Percentiles rank a stretch among this genome's conserved stretches.
Evolutionary conservation across 2,888 invertebrate species (phyloP).

Genomic region (Eurytoma californica): DNA sequence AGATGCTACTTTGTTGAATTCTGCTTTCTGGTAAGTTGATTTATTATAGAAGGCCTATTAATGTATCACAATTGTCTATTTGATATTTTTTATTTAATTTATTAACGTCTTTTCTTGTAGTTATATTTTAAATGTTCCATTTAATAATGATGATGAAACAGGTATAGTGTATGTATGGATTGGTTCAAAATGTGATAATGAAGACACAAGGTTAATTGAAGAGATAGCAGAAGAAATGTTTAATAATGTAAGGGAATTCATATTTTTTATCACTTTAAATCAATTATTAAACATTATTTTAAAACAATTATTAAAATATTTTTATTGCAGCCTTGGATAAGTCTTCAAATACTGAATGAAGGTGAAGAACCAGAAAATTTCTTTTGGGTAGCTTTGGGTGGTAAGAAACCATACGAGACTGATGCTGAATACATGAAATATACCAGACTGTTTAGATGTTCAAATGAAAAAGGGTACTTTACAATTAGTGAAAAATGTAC

Average conservation of each 20-base stretch:
- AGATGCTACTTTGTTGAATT: constrained; percentile 90
- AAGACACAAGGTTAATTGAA: constrained; percentile 90
- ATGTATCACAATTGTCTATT: background rate
- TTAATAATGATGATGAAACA: constrained; percentile 89
- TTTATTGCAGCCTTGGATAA: constrained; percentile 75
- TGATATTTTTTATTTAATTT: constrained; percentile 11
- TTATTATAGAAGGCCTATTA: constrained; percentile 26
- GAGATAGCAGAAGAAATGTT: constrained; percentile 96
- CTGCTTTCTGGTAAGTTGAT: constrained; percentile 90
- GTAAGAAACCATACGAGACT: constrained; percentile 91
- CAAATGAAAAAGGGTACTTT: constrained; percentile 99
- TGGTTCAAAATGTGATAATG: constrained; percentile 88
- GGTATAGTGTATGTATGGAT: constrained; percentile 98
- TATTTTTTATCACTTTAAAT: constrained; percentile 40
- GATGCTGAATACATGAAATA: constrained; percentile 94
- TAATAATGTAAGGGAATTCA: constrained; percentile 81
- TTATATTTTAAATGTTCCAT: constrained; percentile 94
- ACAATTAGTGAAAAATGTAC: constrained; percentile 99
- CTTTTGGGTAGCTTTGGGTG: constrained; percentile 98
- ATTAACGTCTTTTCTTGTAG: constrained; percentile 68
- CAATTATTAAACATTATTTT: background rate
- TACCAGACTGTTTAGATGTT: constrained; percentile 96
- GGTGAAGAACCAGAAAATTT: constrained; percentile 98
- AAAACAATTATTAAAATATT: constrained; percentile 5
- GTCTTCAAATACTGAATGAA: constrained; percentile 88